These are phyloP conservation scores for Narcine bancroftii DNA, from an alignment of 2,113 vertebrate species.

Conservation along the genomic window DNA sequence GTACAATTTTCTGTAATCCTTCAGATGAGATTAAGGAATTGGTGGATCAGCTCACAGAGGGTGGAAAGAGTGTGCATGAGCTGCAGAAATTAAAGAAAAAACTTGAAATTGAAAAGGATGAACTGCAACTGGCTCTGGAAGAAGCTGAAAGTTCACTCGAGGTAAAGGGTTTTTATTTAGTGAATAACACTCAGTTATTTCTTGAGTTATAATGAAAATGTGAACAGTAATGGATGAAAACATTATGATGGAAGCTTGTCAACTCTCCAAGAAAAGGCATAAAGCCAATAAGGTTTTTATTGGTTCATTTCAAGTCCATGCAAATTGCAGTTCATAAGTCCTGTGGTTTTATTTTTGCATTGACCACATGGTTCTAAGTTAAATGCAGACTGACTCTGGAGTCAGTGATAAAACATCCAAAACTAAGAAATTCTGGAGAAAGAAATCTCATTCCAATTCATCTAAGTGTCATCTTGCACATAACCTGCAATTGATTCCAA, in stretches of 20 bases:
- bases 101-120: constrained; percentile 59
- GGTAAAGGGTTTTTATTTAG: constrained; percentile 43
- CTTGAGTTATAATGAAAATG: neutral
- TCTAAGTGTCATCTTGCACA: neutral
- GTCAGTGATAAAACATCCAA: neutral
- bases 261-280: neutral
- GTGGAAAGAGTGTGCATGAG: constrained; percentile 55
- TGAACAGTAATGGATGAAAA: neutral
- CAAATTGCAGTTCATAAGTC: neutral
- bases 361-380: neutral
- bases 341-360: neutral
- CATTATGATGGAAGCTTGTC: neutral
- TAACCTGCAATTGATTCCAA: neutral
- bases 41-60: constrained; percentile 59
- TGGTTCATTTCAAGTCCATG: neutral
- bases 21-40: constrained; percentile 67
- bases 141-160: constrained; percentile 59
- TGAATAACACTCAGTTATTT: neutral
- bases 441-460: neutral
- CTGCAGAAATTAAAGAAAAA: constrained; percentile 60
- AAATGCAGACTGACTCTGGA: neutral
- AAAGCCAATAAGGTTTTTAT: no score
- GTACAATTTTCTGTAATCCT: constrained; percentile 34
- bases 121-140: constrained; percentile 65
- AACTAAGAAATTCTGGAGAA: neutral